A percentile compares a stretch with the other conserved stretches of the same genome.
Conservation (phyloP, 1,140 invertebrate species). For the Caerostris darwini region DNA sequence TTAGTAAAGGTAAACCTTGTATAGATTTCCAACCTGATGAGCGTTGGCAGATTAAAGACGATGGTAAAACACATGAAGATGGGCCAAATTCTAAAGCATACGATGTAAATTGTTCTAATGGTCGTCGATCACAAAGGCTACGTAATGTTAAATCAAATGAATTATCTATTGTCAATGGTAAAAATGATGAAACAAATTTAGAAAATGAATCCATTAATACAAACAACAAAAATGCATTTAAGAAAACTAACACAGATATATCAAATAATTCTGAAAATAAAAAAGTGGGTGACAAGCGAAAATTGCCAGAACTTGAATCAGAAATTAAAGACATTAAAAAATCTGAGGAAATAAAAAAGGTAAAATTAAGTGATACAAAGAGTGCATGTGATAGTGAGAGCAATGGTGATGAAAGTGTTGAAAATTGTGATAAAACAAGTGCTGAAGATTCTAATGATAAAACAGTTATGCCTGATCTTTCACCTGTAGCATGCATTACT, state of each 20-base stretch:
- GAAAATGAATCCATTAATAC: slow-evolving; percentile 40
- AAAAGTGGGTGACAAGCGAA: neutral
- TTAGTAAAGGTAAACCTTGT: slow-evolving; percentile 64
- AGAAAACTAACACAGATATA: neutral
- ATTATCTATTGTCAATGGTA: slow-evolving; percentile 45
- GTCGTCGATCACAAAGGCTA: slow-evolving; percentile 31
- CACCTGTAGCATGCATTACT: neutral
- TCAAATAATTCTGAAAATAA: slow-evolving; percentile 14
- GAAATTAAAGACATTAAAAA: neutral
- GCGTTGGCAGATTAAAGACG: slow-evolving; percentile 78
- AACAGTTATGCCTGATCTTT: neutral
- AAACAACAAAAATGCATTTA: neutral
- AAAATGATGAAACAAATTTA: slow-evolving; percentile 10
- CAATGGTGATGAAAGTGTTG: neutral
- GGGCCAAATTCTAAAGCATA: slow-evolving; percentile 39
- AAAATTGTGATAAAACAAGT: neutral
- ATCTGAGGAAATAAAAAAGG: neutral
- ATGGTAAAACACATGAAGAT: slow-evolving; percentile 19
- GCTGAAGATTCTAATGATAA: slow-evolving; percentile 5
- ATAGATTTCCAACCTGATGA: slow-evolving; percentile 78
- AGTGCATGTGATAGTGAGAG: slow-evolving; percentile 15
- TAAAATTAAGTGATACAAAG: neutral
- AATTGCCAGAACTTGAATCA: neutral
- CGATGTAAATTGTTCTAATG: slow-evolving; percentile 41
- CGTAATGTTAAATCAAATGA: slow-evolving; percentile 53